These are phyloP conservation scores for Drosophila parabipectinata DNA, from an alignment of 1,140 invertebrate species.

Conservation along the genomic window DNA sequence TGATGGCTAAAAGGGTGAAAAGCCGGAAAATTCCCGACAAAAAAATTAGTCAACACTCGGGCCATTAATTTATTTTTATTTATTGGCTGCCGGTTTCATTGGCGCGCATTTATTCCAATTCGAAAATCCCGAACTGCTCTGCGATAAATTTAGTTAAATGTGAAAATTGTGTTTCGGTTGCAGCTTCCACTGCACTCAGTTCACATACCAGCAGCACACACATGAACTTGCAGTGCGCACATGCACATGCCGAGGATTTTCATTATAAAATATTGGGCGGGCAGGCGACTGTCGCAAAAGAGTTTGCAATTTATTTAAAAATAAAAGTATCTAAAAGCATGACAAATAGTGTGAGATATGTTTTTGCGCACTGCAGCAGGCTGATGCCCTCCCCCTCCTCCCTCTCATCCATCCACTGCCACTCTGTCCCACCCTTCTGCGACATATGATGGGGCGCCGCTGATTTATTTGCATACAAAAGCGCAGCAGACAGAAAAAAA, in stretches of 20 bases:
- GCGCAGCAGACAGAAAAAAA: constrained; percentile 56
- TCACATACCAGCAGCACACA: background rate
- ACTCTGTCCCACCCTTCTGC: constrained; percentile 14
- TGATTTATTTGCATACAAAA: constrained; percentile 84
- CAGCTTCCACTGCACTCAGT: constrained; percentile 63
- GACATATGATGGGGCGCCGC: constrained; percentile 73
- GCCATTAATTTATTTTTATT: constrained; percentile 82
- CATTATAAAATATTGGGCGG: constrained; percentile 80
- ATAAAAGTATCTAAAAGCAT: constrained; percentile 77
- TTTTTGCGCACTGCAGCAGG: constrained; percentile 74
- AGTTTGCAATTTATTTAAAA: constrained; percentile 81
- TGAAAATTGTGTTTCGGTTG: constrained; percentile 80
- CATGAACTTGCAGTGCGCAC: constrained; percentile 10
- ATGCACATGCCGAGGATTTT: constrained; percentile 66
- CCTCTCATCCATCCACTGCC: background rate
- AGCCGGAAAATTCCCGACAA: constrained; percentile 9
- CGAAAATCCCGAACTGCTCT: constrained; percentile 70
- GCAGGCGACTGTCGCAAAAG: constrained; percentile 63
- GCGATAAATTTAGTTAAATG: constrained; percentile 82
- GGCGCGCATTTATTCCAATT: constrained; percentile 58
- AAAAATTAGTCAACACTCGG: constrained; percentile 48
- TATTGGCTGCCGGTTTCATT: constrained; percentile 61
- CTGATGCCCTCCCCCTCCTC: constrained; percentile 2
- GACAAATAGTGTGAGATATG: constrained; percentile 82
- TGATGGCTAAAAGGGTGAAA: background rate